Evolutionary conservation across 2,113 vertebrate species (phyloP), one percentile per base, ranked within the genome.

Genomic region (Lonchura striata): DNA sequence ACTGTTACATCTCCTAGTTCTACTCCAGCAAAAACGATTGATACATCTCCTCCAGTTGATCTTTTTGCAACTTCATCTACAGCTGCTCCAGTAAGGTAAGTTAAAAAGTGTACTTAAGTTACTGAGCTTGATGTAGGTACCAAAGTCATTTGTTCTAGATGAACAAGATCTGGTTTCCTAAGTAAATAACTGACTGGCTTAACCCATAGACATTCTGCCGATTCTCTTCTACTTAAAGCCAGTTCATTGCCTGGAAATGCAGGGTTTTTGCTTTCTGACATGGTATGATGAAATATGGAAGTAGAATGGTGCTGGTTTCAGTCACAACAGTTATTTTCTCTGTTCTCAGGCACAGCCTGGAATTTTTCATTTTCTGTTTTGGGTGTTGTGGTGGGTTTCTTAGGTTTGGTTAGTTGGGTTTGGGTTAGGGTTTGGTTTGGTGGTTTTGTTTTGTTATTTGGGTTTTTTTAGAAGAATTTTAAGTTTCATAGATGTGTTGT

Each of bases 11-110:
- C 98, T 64, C 98, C 99, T n/a, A 98, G 98, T 77, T 99, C 99
- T 68, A 98, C 99, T 96, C 99, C 98, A 84, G 98, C 99, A 86
- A 99, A 99, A 98, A 98, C 98, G 88, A 98, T 98, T 77, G 98
- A 99, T 74, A 98, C 98, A 6, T 98, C 99, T 86, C 98, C 99
- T 78, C 97, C 98, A 7, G 97, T 99, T 87, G 99, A 99, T 97
- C 98, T 99, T 47, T 99, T 99, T 95, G 98, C 99, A 60, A 98
- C 98, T 90, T 94, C 98, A 47, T 98, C 98, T n/a, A 95, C 98
- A 50, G 96, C 97, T 69, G 97, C 96, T 60, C 97, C 98, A 23
- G 94, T 98, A 93, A 98, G 98, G 98, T 98, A 56, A 97, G 97
- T 95, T 83, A 25, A 57, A 74, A 74, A 68, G 13, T 6, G 1